phyloP scores from a whole-genome alignment of 35 echinoderm and acorn worm species.

The Patiria miniata region DNA sequence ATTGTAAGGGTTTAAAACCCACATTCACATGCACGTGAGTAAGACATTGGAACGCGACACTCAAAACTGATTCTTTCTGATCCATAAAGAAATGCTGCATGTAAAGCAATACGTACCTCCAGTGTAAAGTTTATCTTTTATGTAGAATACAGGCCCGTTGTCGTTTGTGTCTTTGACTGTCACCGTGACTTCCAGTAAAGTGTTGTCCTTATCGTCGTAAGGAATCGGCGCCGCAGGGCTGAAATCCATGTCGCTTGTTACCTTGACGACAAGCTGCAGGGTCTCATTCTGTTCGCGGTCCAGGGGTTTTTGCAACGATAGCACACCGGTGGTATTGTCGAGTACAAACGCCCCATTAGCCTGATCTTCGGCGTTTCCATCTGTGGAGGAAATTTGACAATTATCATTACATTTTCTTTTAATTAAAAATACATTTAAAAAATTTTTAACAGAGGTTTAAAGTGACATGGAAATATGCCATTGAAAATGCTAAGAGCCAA shows the following conservation, averaged over 20 bases:
- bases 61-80: too few relatives aligned
- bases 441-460: too few relatives aligned
- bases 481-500: too few relatives aligned
- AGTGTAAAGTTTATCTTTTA: neutral
- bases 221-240: neutral
- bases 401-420: neutral
- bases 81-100: too few relatives aligned
- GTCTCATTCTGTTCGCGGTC: conserved; percentile 2
- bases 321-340: neutral
- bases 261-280: neutral
- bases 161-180: neutral
- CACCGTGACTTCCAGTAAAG: neutral
- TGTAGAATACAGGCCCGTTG: neutral
- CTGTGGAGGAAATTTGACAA: neutral
- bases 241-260: neutral
- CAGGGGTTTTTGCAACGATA: neutral
- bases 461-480: too few relatives aligned
- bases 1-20: too few relatives aligned
- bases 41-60: too few relatives aligned
- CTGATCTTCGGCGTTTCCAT: neutral
- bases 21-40: too few relatives aligned
- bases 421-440: too few relatives aligned
- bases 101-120: neutral
- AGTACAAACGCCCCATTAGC: neutral
- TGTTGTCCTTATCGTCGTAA: neutral